Percentiles rank a stretch among this genome's conserved stretches.
phyloP scores from a whole-genome alignment of 2,888 invertebrate genomes.

The Mythimna albipuncta region DNA sequence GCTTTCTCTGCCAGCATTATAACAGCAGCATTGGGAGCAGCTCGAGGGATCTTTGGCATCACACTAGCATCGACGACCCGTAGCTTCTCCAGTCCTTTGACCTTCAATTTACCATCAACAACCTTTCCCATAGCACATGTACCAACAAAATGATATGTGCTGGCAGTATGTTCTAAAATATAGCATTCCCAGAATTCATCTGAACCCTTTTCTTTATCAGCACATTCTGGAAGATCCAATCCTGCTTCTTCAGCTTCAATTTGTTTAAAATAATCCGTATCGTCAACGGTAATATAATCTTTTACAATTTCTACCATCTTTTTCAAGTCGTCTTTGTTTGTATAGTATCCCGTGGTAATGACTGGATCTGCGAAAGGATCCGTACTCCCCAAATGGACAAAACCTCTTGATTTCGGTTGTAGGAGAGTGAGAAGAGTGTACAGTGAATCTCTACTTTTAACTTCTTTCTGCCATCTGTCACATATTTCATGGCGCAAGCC shows the following conservation, averaged over 20 bases:
- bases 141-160: conserved; percentile 93
- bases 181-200: conserved; percentile 69
- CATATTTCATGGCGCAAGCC: conserved; percentile 51
- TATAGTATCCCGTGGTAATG: conserved; percentile 52
- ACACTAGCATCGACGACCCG: conserved; percentile 69
- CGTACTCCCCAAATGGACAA: conserved; percentile 59
- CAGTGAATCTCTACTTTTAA: conserved; percentile 51
- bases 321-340: conserved; percentile 41
- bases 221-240: conserved; percentile 60
- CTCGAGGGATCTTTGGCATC: conserved; percentile 89
- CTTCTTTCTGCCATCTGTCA: conserved; percentile 36
- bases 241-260: conserved; percentile 60
- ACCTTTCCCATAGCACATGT: conserved; percentile 95
- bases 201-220: conserved; percentile 32
- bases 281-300: conserved; percentile 57
- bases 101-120: conserved; percentile 90
- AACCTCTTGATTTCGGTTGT: conserved; percentile 79
- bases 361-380: conserved; percentile 63
- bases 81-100: conserved; percentile 57
- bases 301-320: conserved; percentile 48
- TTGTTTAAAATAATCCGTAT: conserved; percentile 61
- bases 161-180: conserved; percentile 82
- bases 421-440: conserved; percentile 48
- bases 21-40: conserved; percentile 89
- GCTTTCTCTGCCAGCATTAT: conserved; percentile 51